These are phyloP conservation scores for Coracopsis vasa DNA, from an alignment of 2,113 vertebrate species.

Conservation along the genomic window DNA sequence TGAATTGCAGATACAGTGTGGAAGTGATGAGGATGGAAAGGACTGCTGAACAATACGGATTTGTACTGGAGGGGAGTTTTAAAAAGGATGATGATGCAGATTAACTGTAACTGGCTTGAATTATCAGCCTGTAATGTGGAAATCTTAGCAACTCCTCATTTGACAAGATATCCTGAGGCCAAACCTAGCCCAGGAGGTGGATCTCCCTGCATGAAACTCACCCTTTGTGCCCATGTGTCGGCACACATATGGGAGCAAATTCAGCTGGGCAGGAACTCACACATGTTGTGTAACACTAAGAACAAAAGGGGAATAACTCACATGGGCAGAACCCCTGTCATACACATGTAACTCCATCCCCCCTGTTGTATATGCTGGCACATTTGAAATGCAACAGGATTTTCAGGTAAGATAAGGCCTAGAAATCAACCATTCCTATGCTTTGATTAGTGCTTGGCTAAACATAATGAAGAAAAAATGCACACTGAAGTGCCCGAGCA, in stretches of 20 bases:
- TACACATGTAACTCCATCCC: neutral
- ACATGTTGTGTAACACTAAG: rapidly evolving
- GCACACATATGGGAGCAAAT: rapidly evolving
- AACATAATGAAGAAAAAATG: rapidly evolving
- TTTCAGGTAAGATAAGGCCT: neutral
- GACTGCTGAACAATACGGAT: neutral
- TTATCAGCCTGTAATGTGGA: neutral
- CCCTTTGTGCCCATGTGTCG: rapidly evolving
- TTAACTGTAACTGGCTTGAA: neutral
- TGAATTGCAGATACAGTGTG: neutral
- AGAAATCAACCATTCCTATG: neutral
- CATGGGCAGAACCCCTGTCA: neutral
- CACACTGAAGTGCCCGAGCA: rapidly evolving
- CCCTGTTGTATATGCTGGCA: neutral
- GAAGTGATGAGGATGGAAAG: neutral
- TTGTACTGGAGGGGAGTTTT: neutral
- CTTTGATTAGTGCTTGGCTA: neutral
- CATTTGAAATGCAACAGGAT: neutral
- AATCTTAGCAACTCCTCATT: neutral
- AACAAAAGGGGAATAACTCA: neutral
- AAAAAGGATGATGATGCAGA: neutral
- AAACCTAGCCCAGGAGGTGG: neutral
- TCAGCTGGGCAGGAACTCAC: rapidly evolving
- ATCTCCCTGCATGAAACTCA: neutral
- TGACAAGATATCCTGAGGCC: neutral